phyloP scores from a whole-genome alignment of 2,888 invertebrate genomes.

The Tetanocera ferruginea region DNA sequence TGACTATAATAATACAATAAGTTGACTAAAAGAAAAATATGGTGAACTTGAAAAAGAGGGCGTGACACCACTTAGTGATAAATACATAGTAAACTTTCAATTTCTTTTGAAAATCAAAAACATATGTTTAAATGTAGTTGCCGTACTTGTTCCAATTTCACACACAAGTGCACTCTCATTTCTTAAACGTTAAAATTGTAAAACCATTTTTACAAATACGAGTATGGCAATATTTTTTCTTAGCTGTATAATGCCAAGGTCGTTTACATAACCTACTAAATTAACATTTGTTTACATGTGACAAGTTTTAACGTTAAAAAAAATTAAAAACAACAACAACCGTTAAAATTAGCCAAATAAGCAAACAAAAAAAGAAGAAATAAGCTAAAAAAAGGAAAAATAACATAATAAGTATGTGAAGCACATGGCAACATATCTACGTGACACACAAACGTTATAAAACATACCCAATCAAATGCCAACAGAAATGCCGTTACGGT shows the following conservation, averaged over 20 bases:
- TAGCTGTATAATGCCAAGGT: neutral
- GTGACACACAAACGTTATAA: neutral
- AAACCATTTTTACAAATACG: too few species aligned
- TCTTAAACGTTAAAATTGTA: too few species aligned
- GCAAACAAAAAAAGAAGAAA: neutral
- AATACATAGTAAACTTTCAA: too few species aligned
- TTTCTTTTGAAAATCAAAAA: neutral
- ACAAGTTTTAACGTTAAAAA: neutral
- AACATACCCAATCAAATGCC: neutral
- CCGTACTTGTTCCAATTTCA: neutral
- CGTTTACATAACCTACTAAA: neutral
- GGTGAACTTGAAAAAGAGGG: too few species aligned
- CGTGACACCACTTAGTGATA: too few species aligned
- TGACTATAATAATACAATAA: too few species aligned
- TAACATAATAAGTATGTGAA: neutral
- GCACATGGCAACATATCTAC: neutral
- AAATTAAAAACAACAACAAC: neutral
- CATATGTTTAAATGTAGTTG: neutral
- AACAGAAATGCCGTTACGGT: neutral
- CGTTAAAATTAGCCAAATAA: neutral
- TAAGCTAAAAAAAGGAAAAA: neutral
- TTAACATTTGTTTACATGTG: neutral
- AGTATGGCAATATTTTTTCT: too few species aligned
- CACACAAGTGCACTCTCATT: neutral
- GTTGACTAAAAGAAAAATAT: too few species aligned